Base-by-base conservation (phyloP, 2,113 vertebrate genomes). In the Blennius ocellaris region DNA sequence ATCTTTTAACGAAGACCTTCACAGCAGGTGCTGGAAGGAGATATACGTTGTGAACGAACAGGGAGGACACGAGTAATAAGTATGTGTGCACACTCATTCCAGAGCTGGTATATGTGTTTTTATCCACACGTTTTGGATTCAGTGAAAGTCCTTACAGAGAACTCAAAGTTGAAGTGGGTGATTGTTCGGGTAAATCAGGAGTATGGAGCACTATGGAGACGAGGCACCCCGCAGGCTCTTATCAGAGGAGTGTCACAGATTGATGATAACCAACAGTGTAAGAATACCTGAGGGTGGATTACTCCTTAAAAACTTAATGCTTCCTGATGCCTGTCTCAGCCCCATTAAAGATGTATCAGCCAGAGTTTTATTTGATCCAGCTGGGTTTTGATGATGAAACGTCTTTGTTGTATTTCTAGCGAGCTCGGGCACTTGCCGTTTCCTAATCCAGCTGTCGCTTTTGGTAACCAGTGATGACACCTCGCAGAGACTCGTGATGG, bases 321-420 rank as follows among this genome's bases (percentile, higher is more conserved):
- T 75, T 82, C 58, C 64, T 80, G 76, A 83, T 49, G 50, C 66
- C 59, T 76, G 70, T 55, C 70, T 50, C 10, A 67, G 59, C 11
- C 0, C 65, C 71, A 87, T 90, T 76, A 89, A 85, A 85, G 81
- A 81, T 87, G 69, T 37, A 84, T 84, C 61, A 47, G 10, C 63
- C 60, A 36, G 2, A 21, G 21, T 30, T 45, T 72, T 58, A 67
- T 85, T 85, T 87, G 83, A 92, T 90, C 76, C 74, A 65, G 51
- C 37, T 49, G 21, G n/a, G 51, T 75, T 87, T 83, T 89, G 85
- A 89, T 87, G 82, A 87, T 89, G 75, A 89, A 89, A 89, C 61
- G 43, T 81, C 82, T 77, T 83, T 86, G 51, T 84, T 87, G 76
- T 55, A 68, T 44, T 57, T 83, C 71, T 47, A 61, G 73, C n/a